Base-by-base conservation (phyloP, 2,888 invertebrate species). In the Graphium colonna region DNA sequence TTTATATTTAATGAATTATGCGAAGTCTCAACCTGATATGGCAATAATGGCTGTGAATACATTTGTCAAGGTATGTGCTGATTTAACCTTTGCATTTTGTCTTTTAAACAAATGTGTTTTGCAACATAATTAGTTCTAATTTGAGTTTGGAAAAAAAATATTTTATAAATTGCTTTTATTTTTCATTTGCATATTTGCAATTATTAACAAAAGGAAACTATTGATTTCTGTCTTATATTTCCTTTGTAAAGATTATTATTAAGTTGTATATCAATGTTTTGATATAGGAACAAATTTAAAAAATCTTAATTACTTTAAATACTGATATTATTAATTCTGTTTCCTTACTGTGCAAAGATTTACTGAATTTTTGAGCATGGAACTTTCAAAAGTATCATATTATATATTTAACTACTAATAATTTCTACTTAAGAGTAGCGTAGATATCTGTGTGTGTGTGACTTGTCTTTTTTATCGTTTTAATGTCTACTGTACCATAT, bases 1-100 rank as follows among this genome's bases (percentile, higher is more conserved):
- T 81, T 90, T 99, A 48, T 99, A 99, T 79, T 90, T 99, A 68
- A 99, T 99, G 99, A 99, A 99, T 83, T 99, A 99, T 83, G 99
- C 99, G 51, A 99, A 99, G 86, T 98, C 98, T 50, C 99, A 99
- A 83, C 99, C 99, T 0, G 99, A 99, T 79, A 98, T 99, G 96
- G 99, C 99, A 51, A 99, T 99, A 58, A 98, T 99, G 98, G 99
- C 99, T 9, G 99, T 99, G 55, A 99, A 99, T 89, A 99, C 99
- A 5, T 99, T 99, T 90, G 99, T 99, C 62, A 99, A 98, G 95
- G 98, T 97, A 91, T 57, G 64, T 61, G 52, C 51, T 10, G 15
- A 41, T 18, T 38, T 36, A 2, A 28, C 18, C n/a, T 5, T 12
- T 8, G 12, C 18, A 4, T 41, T n/a, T n/a, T 31, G 2, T 41